Evolutionary conservation across 2,888 invertebrate genomes (phyloP), one percentile per base, ranked within the genome.

Genomic region (Plebejus anna): DNA sequence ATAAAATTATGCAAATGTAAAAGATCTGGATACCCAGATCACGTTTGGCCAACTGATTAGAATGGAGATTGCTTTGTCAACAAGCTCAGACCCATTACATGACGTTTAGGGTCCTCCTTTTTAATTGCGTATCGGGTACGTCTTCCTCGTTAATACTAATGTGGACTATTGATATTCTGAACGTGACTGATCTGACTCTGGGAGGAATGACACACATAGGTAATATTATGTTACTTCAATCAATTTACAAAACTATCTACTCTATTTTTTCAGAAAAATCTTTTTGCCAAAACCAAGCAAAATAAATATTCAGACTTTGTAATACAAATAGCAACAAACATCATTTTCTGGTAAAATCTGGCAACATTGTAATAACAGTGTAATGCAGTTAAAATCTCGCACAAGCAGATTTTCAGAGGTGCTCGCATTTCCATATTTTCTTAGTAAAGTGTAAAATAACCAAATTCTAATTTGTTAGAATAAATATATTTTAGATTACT

Each of bases 1-100:
- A 79, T 79, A 79, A 79, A 79, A 79, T 79, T 78, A 79, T 79
- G 79, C 77, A 79, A 79, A 79, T 77, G 75, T 71, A 55, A 73
- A 75, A 75, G 76, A 78, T 77, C 77, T 47, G 57, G 77, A 70
- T 76, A 78, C 75, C 77, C 75, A 77, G 79, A 79, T 80, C 79
- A 80, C 79, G 78, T 79, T 72, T 76, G 72, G 70, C 47, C 57
- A 73, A 76, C 78, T 78, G 76, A 75, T 73, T 77, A 75, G 66
- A 75, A 73, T 77, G 70, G 42, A 76, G 66, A 78, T 79, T 57
- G 59, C 42, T 76, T 55, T 73, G 73, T 73, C 73, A 73, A 73
- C 73, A 55, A 73, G 13, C 73, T 55, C 73, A 16, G 32, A 51
- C 6, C 51, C 51, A 55, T 73, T 73, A 73, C 73, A 73, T 73